Evolutionary conservation across 92 coral and sea anemone species (phyloP).

Genomic region (Porites lobata): DNA sequence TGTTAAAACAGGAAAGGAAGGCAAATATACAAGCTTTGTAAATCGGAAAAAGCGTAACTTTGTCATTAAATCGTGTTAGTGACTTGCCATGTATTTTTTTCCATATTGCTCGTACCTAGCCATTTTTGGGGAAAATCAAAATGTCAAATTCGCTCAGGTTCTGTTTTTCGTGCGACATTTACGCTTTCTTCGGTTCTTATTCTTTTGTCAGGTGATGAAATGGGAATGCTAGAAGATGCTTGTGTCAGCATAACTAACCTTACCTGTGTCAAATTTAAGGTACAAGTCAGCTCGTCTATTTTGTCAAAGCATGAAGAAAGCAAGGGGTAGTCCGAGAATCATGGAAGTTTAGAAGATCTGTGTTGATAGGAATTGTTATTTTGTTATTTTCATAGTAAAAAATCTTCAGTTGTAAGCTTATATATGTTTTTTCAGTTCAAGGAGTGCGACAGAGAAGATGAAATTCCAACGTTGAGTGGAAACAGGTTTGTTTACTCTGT

Average conservation of each 20-base stretch:
- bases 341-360: too few species aligned
- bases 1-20: not conserved
- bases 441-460: conserved; percentile 88
- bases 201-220: conserved; percentile 88
- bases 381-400: too few species aligned
- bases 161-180: not conserved
- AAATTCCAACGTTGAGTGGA: conserved; percentile 88
- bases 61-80: too few species aligned
- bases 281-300: conserved; percentile 6
- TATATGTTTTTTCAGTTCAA: conserved; percentile 70
- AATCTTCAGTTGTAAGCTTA: not conserved
- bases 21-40: not conserved
- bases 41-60: too few species aligned
- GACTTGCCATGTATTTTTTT: too few species aligned
- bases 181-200: not conserved
- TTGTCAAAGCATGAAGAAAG: too few species aligned
- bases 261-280: conserved; percentile 92
- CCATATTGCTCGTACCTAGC: too few species aligned
- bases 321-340: too few species aligned
- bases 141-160: too few species aligned
- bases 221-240: conserved; percentile 99
- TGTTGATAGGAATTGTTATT: too few species aligned
- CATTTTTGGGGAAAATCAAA: too few species aligned
- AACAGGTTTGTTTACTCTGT: conserved; percentile 64
- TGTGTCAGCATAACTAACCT: conserved; percentile 84